phyloP scores from a whole-genome alignment of 2,113 vertebrate genomes.

The Caloenas nicobarica region DNA sequence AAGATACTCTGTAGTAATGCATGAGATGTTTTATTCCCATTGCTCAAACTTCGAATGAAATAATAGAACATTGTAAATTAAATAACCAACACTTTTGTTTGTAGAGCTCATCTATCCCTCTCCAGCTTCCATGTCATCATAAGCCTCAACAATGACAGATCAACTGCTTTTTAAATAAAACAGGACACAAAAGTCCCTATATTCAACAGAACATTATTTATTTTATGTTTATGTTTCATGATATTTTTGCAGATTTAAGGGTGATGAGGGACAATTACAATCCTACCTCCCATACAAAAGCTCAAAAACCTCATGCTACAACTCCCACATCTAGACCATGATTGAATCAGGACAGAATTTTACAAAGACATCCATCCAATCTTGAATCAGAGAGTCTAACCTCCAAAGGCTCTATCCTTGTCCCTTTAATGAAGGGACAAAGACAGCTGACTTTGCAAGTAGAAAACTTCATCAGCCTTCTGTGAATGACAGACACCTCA shows the following conservation, averaged over 20 bases:
- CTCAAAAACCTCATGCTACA: not conserved
- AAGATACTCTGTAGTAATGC: not conserved
- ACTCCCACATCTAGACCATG: not conserved
- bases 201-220: not conserved
- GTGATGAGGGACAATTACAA: not conserved
- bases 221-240: not conserved
- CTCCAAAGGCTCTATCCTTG: not conserved
- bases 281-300: not conserved
- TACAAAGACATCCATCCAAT: not conserved
- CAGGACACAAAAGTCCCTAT: not conserved
- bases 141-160: not conserved
- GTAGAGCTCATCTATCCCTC: not conserved
- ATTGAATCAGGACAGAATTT: not conserved
- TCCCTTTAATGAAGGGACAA: not conserved
- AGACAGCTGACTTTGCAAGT: not conserved
- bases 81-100: constrained; percentile 4
- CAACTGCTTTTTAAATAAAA: not conserved
- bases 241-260: not conserved
- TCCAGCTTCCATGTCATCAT: not conserved
- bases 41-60: constrained; percentile 15
- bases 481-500: not conserved
- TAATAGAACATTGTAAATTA: not conserved
- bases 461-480: not conserved
- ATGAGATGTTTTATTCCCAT: constrained; percentile 2
- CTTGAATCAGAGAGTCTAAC: not conserved